phyloP scores from a whole-genome alignment of 2,888 invertebrate species.

The Tyria jacobaeae region DNA sequence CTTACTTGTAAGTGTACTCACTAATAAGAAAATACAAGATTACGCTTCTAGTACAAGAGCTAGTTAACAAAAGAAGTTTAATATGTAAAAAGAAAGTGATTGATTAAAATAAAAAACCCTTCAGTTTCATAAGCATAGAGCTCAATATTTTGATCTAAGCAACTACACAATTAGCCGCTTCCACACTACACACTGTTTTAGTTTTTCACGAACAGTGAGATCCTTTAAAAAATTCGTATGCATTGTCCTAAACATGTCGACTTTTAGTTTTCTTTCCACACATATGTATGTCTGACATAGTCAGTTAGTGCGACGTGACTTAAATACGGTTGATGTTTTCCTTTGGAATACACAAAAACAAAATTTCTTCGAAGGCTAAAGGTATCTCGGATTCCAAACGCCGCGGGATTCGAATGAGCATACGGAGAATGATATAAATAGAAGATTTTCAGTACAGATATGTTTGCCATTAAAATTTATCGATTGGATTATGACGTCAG shows the following conservation, averaged over 20 bases:
- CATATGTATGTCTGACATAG: slow-evolving; percentile 34
- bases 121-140: neutral
- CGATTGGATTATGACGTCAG: slow-evolving; percentile 22
- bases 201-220: neutral
- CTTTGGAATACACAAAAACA: slow-evolving; percentile 58
- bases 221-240: neutral
- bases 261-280: slow-evolving; percentile 26
- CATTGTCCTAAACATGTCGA: slow-evolving; percentile 21
- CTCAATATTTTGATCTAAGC: neutral
- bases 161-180: neutral
- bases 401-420: slow-evolving; percentile 61
- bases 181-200: neutral
- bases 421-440: slow-evolving; percentile 63
- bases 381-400: slow-evolving; percentile 69
- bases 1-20: too few relatives aligned
- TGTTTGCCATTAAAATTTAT: slow-evolving; percentile 56
- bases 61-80: too few relatives aligned
- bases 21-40: too few relatives aligned
- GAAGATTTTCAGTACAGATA: slow-evolving; percentile 64
- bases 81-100: too few relatives aligned
- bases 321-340: slow-evolving; percentile 54
- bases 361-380: slow-evolving; percentile 59
- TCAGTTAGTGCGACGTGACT: slow-evolving; percentile 56
- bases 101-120: too few relatives aligned
- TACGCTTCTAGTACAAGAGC: too few relatives aligned